Conservation (phyloP, 1,140 invertebrate genomes). For the Calephelis nemesis region DNA sequence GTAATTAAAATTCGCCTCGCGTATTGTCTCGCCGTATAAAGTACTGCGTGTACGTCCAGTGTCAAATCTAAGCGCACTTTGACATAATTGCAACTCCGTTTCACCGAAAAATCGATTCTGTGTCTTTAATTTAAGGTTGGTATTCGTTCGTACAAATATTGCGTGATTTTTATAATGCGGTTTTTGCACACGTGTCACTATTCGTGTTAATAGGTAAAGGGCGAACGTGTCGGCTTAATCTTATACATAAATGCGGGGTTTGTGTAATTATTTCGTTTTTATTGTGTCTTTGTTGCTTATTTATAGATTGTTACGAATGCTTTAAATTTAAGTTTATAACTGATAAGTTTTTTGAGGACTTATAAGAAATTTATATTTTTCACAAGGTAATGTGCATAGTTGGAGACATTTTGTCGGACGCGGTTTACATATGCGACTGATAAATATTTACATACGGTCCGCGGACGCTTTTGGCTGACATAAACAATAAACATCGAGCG, state of each 20-base stretch:
- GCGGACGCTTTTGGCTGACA: no score
- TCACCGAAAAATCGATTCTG: conserved; percentile 41
- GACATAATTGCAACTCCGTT: conserved; percentile 34
- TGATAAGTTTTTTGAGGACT: no score
- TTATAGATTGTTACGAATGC: not conserved
- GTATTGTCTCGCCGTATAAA: conserved; percentile 47
- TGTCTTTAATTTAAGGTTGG: conserved; percentile 27
- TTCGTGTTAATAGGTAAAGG: conserved; percentile 73
- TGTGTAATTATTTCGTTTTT: not conserved
- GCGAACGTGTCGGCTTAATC: conserved; percentile 46
- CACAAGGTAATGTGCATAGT: no score
- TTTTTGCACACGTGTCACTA: conserved; percentile 52
- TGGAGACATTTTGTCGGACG: no score
- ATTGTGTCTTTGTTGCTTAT: not conserved
- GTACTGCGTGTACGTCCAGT: conserved; percentile 42
- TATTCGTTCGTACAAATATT: conserved; percentile 33
- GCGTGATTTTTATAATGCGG: conserved; percentile 19
- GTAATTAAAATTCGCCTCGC: conserved; percentile 57
- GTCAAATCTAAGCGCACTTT: conserved; percentile 60
- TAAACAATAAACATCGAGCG: no score
- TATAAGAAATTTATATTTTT: no score
- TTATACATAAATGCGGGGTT: conserved; percentile 26
- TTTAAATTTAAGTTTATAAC: no score
- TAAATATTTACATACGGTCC: no score
- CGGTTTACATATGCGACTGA: no score